Percentiles rank a stretch among this genome's conserved stretches.
Conservation (phyloP, 2,888 invertebrate species). For the Glyphotaelius pellucidus region DNA sequence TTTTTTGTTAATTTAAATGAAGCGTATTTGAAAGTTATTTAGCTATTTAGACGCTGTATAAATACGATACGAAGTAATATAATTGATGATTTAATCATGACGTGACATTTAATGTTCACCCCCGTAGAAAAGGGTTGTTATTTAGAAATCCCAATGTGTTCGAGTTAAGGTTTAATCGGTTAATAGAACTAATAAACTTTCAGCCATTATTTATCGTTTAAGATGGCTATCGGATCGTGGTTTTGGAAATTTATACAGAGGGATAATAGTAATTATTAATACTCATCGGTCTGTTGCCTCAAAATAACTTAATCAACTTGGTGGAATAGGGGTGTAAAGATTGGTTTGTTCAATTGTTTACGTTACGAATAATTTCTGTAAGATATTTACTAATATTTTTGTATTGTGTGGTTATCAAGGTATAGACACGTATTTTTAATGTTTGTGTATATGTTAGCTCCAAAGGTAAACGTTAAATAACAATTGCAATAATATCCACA, state of each 20-base stretch:
- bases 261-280: conserved; percentile 33
- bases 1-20: no score
- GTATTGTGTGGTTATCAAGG: neutral
- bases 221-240: conserved; percentile 59
- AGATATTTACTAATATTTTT: neutral
- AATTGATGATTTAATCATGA: neutral
- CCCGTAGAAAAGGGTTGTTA: neutral
- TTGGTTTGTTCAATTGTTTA: neutral
- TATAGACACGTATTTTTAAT: neutral
- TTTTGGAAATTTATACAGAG: conserved; percentile 54
- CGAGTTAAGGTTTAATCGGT: conserved; percentile 28
- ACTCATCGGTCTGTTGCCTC: neutral
- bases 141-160: conserved; percentile 12
- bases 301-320: neutral
- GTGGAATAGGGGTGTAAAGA: neutral
- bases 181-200: conserved; percentile 60
- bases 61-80: neutral
- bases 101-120: neutral
- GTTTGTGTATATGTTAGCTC: neutral
- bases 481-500: neutral
- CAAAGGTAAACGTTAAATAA: no score
- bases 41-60: no score
- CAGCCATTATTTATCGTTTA: conserved; percentile 63
- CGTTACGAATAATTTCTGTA: neutral
- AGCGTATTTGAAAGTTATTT: no score